Base-by-base conservation (phyloP, 2,113 vertebrate species). In the Podarcis cretensis region DNA sequence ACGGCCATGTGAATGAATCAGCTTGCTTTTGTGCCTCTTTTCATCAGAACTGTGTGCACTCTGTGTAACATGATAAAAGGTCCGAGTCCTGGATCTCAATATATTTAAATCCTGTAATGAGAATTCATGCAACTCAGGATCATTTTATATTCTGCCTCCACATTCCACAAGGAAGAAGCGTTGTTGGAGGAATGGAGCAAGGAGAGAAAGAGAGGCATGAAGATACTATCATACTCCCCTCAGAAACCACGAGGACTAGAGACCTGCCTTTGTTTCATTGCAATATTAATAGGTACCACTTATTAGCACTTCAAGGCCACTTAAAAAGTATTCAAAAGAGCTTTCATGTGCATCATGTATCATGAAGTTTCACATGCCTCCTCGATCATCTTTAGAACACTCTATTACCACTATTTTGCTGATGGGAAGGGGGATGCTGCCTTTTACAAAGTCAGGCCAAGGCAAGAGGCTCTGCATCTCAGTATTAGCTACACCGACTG, bases 1-100 rank as follows among this genome's bases (percentile, higher is more conserved):
- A 90, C 94, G 92, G 79, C 66, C 65, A 71, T 66, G 73, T 54
- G 74, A 88, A 88, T 65, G 81, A 83, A 88, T 48, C 87, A 88
- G 81, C 87, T 82, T 54, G 71, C 81, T 35, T 88, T 77, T 74
- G 30, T 35, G 27, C 82, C 5, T 14, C 37, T 83, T 66, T 75
- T 83, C 80, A 83, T 77, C 23, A 68, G 32, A 66, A 25, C 4
- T 23, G 21, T 57, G 66, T 23, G 30, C n/a, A 59, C 32, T 73
- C 37, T 23, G 73, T 32, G 40, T 69, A 77, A 81, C 48, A 10
- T 16, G 27, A 13, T 40, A 87, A 40, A 78, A 78, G 57, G 3
- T 68, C 59, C 81, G 35, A 57, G 35, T 77, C 8, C 14, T 32
- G 32, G n/a, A 69, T 25, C 43, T 66, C n/a, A 10, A 27, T n/a